Percentiles rank a stretch among this genome's conserved stretches.
Evolutionary conservation across 1,140 invertebrate species (phyloP).

Genomic region (Camponotus vicinus): DNA sequence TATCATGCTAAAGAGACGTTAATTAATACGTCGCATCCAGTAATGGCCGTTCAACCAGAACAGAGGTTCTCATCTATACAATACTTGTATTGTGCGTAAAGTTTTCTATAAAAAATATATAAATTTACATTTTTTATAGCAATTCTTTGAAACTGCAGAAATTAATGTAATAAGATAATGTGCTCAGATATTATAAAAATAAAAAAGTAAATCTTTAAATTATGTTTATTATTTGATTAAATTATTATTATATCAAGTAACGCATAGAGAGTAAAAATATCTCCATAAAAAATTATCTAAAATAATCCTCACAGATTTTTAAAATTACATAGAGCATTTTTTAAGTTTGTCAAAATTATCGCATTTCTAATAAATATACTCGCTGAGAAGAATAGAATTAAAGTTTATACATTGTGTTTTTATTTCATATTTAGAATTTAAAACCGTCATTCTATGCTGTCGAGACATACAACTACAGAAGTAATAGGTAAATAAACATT

Average conservation of each 20-base stretch:
- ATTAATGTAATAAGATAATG: background rate
- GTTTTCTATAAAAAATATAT: conserved; percentile 21
- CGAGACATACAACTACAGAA: background rate
- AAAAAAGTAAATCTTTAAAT: background rate
- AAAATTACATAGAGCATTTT: conserved; percentile 31
- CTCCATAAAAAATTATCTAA: background rate
- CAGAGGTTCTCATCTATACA: conserved; percentile 53
- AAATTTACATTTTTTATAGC: background rate
- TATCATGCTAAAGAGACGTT: conserved; percentile 81
- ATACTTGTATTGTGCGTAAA: conserved; percentile 29
- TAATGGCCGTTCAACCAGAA: conserved; percentile 73
- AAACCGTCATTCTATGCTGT: conserved; percentile 51
- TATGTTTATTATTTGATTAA: background rate
- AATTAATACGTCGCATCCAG: conserved; percentile 75
- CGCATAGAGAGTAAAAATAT: background rate
- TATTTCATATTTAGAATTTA: conserved; percentile 10
- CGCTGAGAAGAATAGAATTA: conserved; percentile 60
- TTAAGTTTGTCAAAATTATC: conserved; percentile 28
- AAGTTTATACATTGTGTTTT: background rate
- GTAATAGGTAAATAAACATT: background rate
- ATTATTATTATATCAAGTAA: background rate
- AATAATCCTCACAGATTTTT: background rate
- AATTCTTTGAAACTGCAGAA: background rate
- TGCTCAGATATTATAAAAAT: background rate
- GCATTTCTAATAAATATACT: conserved; percentile 46